Conservation (phyloP, 2,797 vertebrate genomes). For the Oophaga sylvatica region DNA sequence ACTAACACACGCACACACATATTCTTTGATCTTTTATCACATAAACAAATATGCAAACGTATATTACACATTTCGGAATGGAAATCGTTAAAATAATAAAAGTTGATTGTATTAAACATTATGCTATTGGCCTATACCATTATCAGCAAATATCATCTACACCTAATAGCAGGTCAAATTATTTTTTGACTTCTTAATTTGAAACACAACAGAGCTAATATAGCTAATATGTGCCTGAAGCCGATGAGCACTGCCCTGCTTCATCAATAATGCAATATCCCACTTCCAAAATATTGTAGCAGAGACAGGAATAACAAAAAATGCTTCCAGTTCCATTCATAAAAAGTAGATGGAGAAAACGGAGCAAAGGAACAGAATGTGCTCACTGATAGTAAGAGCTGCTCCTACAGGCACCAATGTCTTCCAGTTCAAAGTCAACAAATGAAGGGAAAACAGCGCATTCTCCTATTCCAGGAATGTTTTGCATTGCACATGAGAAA, state of each 20-base stretch:
- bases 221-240: background rate
- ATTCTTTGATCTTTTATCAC: background rate
- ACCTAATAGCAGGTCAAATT: background rate
- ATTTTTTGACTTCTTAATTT: too few species aligned
- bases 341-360: background rate
- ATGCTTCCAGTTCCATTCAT: background rate
- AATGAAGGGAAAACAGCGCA: too few species aligned
- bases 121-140: background rate
- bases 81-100: background rate
- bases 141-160: background rate
- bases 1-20: background rate
- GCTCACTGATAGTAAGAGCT: too few species aligned
- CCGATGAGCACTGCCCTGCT: background rate
- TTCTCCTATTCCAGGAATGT: too few species aligned
- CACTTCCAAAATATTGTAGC: background rate
- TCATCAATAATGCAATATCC: background rate
- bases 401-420: too few species aligned
- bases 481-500: too few species aligned
- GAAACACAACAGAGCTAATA: background rate
- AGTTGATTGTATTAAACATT: background rate
- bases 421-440: too few species aligned
- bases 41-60: conserved; percentile 17
- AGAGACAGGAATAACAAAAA: background rate
- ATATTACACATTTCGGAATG: background rate
- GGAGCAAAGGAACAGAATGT: background rate